Percentiles rank a stretch among this genome's conserved stretches.
Conservation (phyloP, 2,888 invertebrate genomes). For the Callimorpha dominula region DNA sequence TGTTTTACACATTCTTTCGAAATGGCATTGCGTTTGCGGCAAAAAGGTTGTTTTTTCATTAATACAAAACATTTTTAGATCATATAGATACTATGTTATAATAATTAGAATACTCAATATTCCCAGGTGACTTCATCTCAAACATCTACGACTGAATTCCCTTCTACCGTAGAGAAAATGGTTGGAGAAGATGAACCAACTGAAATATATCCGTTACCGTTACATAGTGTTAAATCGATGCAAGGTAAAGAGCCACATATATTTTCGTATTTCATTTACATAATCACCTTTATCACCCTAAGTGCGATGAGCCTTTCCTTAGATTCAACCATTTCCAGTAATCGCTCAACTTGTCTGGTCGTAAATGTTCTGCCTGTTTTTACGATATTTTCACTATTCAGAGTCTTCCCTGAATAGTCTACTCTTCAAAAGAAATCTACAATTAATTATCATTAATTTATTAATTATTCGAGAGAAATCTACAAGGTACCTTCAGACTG, state of each 20-base stretch:
- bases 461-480: no score
- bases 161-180: slow-evolving; percentile 60
- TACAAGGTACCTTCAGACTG: no score
- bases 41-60: slow-evolving; percentile 67
- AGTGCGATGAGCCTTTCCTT: no score
- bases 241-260: slow-evolving; percentile 46
- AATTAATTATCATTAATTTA: no score
- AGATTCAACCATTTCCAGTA: background rate
- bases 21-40: slow-evolving; percentile 81
- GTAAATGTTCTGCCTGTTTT: background rate
- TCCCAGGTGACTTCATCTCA: slow-evolving; percentile 71
- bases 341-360: background rate
- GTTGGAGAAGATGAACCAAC: slow-evolving; percentile 57
- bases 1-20: slow-evolving; percentile 75
- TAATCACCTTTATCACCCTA: no score
- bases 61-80: background rate
- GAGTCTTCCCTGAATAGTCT: no score
- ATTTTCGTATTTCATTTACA: background rate
- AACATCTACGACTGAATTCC: slow-evolving; percentile 76
- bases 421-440: no score
- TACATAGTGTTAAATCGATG: slow-evolving; percentile 64
- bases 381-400: background rate
- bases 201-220: slow-evolving; percentile 63
- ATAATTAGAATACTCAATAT: background rate
- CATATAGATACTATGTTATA: background rate